Conservation (phyloP, 2,888 invertebrate genomes). For the Caenorhabditis doughertyi region DNA sequence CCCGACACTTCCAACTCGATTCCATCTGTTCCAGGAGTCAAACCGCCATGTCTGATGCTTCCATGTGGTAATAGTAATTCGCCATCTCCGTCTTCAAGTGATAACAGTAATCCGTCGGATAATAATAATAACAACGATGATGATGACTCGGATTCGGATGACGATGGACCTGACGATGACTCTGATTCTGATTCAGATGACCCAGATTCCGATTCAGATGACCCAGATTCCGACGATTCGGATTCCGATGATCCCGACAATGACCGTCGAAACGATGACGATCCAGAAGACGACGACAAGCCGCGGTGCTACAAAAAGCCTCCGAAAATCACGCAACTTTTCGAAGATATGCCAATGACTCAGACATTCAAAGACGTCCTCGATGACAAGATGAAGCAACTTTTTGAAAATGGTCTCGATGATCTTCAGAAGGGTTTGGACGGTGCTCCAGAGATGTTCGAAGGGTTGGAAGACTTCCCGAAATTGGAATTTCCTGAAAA, state of each 20-base stretch:
- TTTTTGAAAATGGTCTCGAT: conserved; percentile 3
- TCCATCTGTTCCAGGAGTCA: too few relatives aligned
- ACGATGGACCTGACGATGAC: not conserved
- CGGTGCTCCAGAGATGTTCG: conserved; percentile 7
- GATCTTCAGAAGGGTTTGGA: not conserved
- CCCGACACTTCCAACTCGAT: too few relatives aligned
- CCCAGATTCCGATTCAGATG: too few relatives aligned
- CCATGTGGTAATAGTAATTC: too few relatives aligned
- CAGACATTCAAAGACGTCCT: conserved; percentile 2
- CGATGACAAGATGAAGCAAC: conserved; percentile 13
- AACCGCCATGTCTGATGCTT: too few relatives aligned
- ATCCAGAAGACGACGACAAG: too few relatives aligned
- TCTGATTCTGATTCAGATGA: too few relatives aligned
- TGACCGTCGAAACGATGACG: too few relatives aligned
- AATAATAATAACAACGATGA: not conserved
- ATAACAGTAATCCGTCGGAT: not conserved
- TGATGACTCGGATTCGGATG: not conserved
- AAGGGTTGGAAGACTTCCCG: conserved; percentile 5
- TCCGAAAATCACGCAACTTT: not conserved
- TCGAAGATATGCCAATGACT: conserved; percentile 1
- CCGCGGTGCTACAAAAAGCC: not conserved
- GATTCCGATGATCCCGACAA: too few relatives aligned
- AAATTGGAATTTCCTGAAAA: not conserved
- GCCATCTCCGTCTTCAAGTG: too few relatives aligned
- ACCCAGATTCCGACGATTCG: too few relatives aligned